Percentiles rank a stretch among this genome's conserved stretches.
Conservation (phyloP, 1,140 invertebrate genomes). For the Elysia chlorotica region DNA sequence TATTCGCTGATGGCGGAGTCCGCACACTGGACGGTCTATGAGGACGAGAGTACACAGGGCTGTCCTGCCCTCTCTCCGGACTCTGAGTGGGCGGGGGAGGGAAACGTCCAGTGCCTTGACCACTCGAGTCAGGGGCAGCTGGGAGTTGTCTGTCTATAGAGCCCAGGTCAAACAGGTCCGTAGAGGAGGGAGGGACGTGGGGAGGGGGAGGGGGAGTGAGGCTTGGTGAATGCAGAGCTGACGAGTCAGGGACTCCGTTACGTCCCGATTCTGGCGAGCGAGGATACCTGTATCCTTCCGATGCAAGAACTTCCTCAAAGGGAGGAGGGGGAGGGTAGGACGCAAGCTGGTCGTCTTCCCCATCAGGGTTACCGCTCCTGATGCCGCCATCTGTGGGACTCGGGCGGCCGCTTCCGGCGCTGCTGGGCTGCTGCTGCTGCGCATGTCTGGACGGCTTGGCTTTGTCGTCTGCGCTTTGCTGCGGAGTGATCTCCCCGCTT, state of each 20-base stretch:
- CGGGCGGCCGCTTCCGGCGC: background rate
- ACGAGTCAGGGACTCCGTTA: constrained; percentile 5
- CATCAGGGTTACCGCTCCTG: background rate
- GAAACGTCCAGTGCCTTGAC: background rate
- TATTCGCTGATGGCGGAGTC: background rate
- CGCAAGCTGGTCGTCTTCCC: no score
- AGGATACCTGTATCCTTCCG: background rate
- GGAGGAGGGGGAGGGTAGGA: background rate
- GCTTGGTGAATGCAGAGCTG: constrained; percentile 1
- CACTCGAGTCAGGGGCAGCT: background rate
- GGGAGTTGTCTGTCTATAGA: background rate
- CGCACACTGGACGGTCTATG: background rate
- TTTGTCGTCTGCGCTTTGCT: background rate
- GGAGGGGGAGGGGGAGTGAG: constrained; percentile 13
- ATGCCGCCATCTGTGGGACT: background rate
- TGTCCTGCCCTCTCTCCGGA: background rate
- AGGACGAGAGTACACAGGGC: background rate
- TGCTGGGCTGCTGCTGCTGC: background rate
- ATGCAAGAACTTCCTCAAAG: background rate
- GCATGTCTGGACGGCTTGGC: background rate
- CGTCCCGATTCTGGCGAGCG: constrained; percentile 7
- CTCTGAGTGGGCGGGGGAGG: background rate
- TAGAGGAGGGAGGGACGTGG: background rate
- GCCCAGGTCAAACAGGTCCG: background rate
- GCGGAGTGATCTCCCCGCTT: background rate